Base-by-base conservation (phyloP, 2,113 vertebrate genomes). In the Dasyornis broadbenti region DNA sequence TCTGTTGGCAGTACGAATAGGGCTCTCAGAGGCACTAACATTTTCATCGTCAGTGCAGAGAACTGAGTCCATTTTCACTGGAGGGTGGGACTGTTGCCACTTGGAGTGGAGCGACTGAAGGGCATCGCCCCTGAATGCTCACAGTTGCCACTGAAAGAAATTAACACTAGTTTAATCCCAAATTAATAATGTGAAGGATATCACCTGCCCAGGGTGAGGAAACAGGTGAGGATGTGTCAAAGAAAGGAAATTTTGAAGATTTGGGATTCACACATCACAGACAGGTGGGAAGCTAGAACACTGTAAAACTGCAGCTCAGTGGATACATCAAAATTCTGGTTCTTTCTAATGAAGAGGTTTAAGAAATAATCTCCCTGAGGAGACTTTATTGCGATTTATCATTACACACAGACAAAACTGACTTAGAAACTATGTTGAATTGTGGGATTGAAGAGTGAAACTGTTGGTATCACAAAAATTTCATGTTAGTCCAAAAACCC, bases 401-500 rank as follows among this genome's bases (percentile, higher is more conserved):
- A 6, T 57, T 72, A 45, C 13, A 65, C 15, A 42, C 3, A 40
- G 20, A 31, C 9, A 83, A 94, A 92, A 65, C 3, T 56, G 33
- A 52, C 13, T 31, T 52, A 27, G 27, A 86, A 89, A 49, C 7
- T 9, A 17, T 40, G 27, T 56, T 78, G 40, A 78, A 56, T 45
- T 45, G 13, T 70, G 27, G 73, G 21, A 15, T 3, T 71, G 21
- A 93, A 54, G 21, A 79, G 15, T 26, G 26, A 89, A 83, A n/a
- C 2, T 15, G 19, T 26, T 69, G 28, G 6, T 60, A 40, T 44
- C 5, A 82, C 9, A 90, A 75, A 90, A 60, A 45, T 9, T 27
- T 71, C 6, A 31, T 2, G 0, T 23, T 77, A 68, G 19, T 60
- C 9, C 10, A 30, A 56, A 88, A 65, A 53, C 11, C 0, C 0